phyloP scores from a whole-genome alignment of 2,113 vertebrate genomes.

The Ophiodon elongatus region DNA sequence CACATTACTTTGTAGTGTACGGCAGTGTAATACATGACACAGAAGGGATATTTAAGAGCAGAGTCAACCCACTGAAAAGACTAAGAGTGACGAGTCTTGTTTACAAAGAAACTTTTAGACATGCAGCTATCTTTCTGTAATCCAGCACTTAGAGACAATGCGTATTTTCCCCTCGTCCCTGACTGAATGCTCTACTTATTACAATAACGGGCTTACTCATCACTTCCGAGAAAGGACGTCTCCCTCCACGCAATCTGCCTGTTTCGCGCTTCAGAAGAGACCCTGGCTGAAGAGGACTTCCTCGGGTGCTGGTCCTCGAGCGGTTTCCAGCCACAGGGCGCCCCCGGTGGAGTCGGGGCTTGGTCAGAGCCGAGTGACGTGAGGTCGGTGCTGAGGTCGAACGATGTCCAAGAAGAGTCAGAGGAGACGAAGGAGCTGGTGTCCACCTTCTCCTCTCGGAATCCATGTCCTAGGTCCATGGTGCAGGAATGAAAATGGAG shows the following conservation, averaged over 20 bases:
- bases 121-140: not conserved
- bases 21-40: not conserved
- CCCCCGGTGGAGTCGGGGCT: conserved; percentile 40
- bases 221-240: conserved; percentile 74
- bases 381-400: conserved; percentile 71
- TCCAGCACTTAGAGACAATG: not conserved
- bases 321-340: not conserved
- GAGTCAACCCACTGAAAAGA: not conserved
- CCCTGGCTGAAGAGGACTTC: conserved; percentile 14
- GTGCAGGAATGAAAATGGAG: conserved; percentile 13
- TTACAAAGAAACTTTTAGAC: conserved; percentile 3
- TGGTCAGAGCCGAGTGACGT: conserved; percentile 72
- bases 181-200: not conserved
- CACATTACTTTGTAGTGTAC: not conserved
- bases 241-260: conserved; percentile 59
- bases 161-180: conserved; percentile 14
- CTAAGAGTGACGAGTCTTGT: not conserved
- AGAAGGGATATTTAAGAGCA: not conserved
- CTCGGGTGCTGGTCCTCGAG: not conserved
- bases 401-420: conserved; percentile 71
- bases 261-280: not conserved
- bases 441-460: conserved; percentile 33
- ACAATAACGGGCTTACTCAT: conserved; percentile 66
- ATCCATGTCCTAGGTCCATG: conserved; percentile 49
- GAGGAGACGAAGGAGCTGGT: conserved; percentile 64